Percentiles rank a stretch among this genome's conserved stretches.
Conservation (phyloP, 2,113 vertebrate genomes). For the Piaya cayana region DNA sequence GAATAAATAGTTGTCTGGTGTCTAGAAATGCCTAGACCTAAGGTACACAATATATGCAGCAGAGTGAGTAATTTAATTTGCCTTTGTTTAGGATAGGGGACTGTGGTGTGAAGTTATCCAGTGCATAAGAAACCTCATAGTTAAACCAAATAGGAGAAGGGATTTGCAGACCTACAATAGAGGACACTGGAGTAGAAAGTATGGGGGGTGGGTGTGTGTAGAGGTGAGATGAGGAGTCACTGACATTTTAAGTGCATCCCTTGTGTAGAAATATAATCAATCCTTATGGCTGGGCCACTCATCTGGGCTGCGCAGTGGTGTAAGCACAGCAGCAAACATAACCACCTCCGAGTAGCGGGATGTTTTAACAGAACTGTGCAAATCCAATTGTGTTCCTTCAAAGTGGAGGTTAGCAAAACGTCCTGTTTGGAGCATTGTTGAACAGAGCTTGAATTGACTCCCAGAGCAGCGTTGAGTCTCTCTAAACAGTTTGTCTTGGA, state of each 20-base stretch:
- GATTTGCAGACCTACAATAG: not conserved
- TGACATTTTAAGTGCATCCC: not conserved
- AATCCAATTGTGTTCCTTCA: not conserved
- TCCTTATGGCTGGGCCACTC: not conserved
- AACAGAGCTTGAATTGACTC: not conserved
- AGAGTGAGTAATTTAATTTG: not conserved
- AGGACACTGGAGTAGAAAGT: not conserved
- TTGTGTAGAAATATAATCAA: not conserved
- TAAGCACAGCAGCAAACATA: not conserved
- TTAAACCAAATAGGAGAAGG: not conserved
- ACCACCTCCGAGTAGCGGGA: not conserved
- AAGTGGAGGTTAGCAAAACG: not conserved
- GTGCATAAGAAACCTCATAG: not conserved
- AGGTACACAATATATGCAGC: not conserved
- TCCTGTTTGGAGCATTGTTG: not conserved
- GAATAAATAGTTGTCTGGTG: not conserved
- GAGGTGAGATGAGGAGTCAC: not conserved
- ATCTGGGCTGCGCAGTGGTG: not conserved
- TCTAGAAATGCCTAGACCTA: not conserved
- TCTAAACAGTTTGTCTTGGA: not conserved
- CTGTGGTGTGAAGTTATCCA: not conserved
- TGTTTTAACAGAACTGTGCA: not conserved
- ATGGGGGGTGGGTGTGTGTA: no score
- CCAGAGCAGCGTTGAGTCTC: not conserved
- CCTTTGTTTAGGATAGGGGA: not conserved